A percentile compares a stretch with the other conserved stretches of the same genome.
phyloP scores from a whole-genome alignment of 2,888 invertebrate species.

The Neria commutata region DNA sequence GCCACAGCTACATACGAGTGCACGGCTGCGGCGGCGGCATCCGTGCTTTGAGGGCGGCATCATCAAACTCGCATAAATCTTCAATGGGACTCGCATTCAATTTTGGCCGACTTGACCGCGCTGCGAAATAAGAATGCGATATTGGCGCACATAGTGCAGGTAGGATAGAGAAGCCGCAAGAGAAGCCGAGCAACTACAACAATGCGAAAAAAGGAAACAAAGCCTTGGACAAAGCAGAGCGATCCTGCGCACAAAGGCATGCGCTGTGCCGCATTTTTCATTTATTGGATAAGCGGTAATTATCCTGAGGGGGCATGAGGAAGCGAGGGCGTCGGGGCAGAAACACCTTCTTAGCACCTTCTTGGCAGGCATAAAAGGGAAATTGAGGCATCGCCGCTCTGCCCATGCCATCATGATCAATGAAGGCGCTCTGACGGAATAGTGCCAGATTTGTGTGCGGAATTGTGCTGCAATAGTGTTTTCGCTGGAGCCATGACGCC shows the following conservation, averaged over 20 bases:
- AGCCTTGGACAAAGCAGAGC: too few relatives aligned
- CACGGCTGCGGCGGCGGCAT: slow-evolving; percentile 20
- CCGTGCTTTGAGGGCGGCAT: slow-evolving; percentile 45
- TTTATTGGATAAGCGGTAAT: slow-evolving; percentile 49
- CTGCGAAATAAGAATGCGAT: slow-evolving; percentile 11
- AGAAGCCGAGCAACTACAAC: slow-evolving; percentile 8
- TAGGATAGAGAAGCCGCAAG: slow-evolving; percentile 5
- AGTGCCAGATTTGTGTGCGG: too few relatives aligned
- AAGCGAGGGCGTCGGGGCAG: slow-evolving; percentile 56
- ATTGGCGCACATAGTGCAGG: slow-evolving; percentile 10
- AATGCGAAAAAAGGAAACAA: slow-evolving; percentile 6
- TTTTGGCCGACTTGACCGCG: slow-evolving; percentile 41
- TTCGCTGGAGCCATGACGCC: too few relatives aligned
- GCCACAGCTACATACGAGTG: slow-evolving; percentile 3
- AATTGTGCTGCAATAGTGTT: too few relatives aligned
- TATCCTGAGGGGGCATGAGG: slow-evolving; percentile 42
- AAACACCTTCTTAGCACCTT: slow-evolving; percentile 58
- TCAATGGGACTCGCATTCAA: slow-evolving; percentile 54
- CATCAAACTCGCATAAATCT: slow-evolving; percentile 59
- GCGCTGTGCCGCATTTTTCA: slow-evolving; percentile 28
- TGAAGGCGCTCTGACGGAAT: too few relatives aligned
- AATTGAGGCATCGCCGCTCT: too few relatives aligned
- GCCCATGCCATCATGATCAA: too few relatives aligned
- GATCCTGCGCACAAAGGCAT: neutral
- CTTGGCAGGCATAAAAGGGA: slow-evolving; percentile 10